Percentiles rank a stretch among this genome's conserved stretches.
These are phyloP conservation scores for Drosophila falleni DNA, from an alignment of 2,888 invertebrate species.

Conservation along the genomic window DNA sequence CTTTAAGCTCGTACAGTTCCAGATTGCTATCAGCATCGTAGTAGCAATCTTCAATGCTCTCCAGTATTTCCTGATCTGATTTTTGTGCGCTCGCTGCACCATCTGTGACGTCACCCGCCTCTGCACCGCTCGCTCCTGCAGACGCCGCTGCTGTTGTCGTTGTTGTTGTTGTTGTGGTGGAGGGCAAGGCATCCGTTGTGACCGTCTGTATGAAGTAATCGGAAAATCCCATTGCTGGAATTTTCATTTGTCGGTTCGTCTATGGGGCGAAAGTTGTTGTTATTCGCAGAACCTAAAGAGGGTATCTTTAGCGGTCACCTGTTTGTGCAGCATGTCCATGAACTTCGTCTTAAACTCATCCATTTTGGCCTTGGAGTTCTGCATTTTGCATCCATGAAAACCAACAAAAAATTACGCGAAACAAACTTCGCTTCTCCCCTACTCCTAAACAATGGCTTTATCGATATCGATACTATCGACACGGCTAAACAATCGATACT, in stretches of 20 bases:
- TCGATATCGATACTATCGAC: constrained; percentile 28
- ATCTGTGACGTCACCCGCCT: constrained; percentile 38
- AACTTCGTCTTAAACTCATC: constrained; percentile 85
- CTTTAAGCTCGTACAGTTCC: constrained; percentile 83
- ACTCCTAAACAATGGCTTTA: constrained; percentile 45
- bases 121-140: constrained; percentile 55
- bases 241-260: constrained; percentile 84
- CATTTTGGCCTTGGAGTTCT: constrained; percentile 82
- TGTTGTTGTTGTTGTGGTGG: constrained; percentile 31
- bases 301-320: constrained; percentile 66
- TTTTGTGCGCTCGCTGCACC: constrained; percentile 65
- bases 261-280: constrained; percentile 29
- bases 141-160: constrained; percentile 25
- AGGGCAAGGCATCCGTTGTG: constrained; percentile 73
- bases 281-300: neutral
- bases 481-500: neutral
- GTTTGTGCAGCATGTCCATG: constrained; percentile 85
- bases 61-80: constrained; percentile 85
- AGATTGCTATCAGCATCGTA: constrained; percentile 82
- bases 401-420: constrained; percentile 58
- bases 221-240: constrained; percentile 86
- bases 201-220: constrained; percentile 85
- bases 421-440: constrained; percentile 47
- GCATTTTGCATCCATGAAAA: constrained; percentile 75
- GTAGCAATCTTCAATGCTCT: constrained; percentile 84